Conservation (phyloP, 2,888 invertebrate genomes). For the Sturmia bella region DNA sequence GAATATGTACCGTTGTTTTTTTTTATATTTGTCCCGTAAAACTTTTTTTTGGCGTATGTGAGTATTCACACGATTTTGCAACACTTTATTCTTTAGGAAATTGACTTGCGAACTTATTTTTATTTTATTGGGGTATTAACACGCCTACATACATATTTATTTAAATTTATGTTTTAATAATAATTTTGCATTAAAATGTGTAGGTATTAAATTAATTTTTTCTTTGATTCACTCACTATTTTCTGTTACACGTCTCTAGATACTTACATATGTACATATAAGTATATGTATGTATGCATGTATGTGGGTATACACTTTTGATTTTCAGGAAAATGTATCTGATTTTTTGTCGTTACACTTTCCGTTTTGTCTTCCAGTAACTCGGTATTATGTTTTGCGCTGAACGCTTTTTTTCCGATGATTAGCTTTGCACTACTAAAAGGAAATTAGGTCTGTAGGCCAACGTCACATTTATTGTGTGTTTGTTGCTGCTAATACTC, state of each 20-base stretch:
- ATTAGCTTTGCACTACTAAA: conserved; percentile 55
- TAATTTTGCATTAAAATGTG: neutral
- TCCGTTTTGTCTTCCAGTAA: conserved; percentile 38
- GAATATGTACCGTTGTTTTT: too few species aligned
- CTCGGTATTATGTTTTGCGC: conserved; percentile 29
- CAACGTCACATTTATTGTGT: conserved; percentile 66
- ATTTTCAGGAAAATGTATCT: conserved; percentile 43
- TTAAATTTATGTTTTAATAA: too few species aligned
- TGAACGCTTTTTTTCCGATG: conserved; percentile 40
- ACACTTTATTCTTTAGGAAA: too few species aligned
- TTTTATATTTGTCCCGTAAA: too few species aligned
- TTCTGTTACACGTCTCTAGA: too few species aligned
- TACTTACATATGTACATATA: too few species aligned
- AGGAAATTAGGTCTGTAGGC: conserved; percentile 73
- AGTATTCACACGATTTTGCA: too few species aligned
- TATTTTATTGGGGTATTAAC: too few species aligned
- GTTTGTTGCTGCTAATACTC: conserved; percentile 30
- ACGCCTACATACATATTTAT: too few species aligned
- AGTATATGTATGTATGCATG: neutral
- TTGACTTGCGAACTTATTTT: too few species aligned
- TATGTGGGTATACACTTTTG: conserved; percentile 21
- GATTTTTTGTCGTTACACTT: conserved; percentile 16
- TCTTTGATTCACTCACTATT: too few species aligned
- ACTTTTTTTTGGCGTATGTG: too few species aligned
- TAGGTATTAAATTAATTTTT: neutral